A percentile compares a stretch with the other conserved stretches of the same genome.
Conservation (phyloP, 2,888 invertebrate genomes). For the Margaritifera margaritifera region DNA sequence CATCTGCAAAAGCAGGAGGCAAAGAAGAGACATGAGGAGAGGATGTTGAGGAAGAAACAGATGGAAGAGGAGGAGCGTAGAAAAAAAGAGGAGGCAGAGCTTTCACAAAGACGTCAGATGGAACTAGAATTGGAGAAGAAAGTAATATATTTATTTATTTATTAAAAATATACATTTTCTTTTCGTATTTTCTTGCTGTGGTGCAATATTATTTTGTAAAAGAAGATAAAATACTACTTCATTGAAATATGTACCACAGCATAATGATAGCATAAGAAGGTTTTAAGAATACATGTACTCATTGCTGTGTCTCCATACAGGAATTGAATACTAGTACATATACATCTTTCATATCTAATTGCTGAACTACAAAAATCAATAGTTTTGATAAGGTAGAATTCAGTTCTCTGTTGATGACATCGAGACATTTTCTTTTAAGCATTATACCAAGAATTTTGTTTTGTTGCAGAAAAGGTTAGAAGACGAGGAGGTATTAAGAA, state of each 20-base stretch:
- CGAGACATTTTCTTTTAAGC: too few relatives aligned
- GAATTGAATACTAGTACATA: too few relatives aligned
- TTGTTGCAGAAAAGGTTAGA: constrained; percentile 41
- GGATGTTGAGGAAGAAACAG: constrained; percentile 53
- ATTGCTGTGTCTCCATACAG: too few relatives aligned
- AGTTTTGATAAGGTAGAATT: too few relatives aligned
- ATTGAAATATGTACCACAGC: too few relatives aligned
- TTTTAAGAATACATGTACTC: too few relatives aligned
- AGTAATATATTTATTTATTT: constrained; percentile 8
- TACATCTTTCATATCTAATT: too few relatives aligned
- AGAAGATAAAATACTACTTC: too few relatives aligned
- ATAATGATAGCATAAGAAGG: too few relatives aligned
- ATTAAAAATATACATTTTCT: not conserved
- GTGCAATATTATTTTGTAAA: too few relatives aligned
- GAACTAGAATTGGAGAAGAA: constrained; percentile 76
- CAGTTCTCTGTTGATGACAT: too few relatives aligned
- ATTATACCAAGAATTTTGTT: not conserved
- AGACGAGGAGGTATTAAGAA: constrained; percentile 42
- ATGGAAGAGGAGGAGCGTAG: constrained; percentile 49
- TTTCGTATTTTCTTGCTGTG: not conserved
- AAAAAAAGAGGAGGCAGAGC: constrained; percentile 75
- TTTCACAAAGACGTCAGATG: constrained; percentile 76
- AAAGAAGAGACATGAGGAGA: constrained; percentile 73
- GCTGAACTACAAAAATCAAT: too few relatives aligned
- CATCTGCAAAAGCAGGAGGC: constrained; percentile 50